Conservation (phyloP, 2,113 vertebrate genomes). For the Crotalus helleri region DNA sequence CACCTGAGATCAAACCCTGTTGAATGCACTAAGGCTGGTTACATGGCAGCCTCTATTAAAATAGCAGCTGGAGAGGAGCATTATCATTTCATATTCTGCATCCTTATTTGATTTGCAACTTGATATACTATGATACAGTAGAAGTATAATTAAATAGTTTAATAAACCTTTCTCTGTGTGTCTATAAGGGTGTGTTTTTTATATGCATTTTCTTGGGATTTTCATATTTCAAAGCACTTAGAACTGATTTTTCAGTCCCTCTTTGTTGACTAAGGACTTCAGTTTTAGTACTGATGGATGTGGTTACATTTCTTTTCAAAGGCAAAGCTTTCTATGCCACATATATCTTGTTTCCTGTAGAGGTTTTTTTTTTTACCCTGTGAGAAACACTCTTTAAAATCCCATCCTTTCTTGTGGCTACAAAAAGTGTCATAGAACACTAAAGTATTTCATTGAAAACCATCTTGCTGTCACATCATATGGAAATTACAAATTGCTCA, state of each 20-base stretch:
- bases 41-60: neutral
- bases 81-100: neutral
- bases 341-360: slow-evolving; percentile 15
- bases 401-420: neutral
- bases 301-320: slow-evolving; percentile 31
- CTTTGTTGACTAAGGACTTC: neutral
- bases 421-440: neutral
- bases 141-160: neutral
- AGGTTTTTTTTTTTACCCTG: neutral
- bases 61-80: neutral
- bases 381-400: neutral
- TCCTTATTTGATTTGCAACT: neutral
- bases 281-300: neutral
- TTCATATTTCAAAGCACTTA: neutral
- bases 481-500: neutral
- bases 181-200: neutral
- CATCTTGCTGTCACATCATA: neutral
- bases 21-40: neutral
- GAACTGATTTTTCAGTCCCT: neutral
- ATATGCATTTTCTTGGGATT: neutral
- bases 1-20: no score
- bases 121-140: neutral
- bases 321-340: neutral
- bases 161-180: neutral
- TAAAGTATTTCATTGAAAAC: slow-evolving; percentile 17